Percentiles rank a stretch among this genome's conserved stretches.
phyloP scores from a whole-genome alignment of 2,888 invertebrate genomes.

The Cerceris ruficornis region DNA sequence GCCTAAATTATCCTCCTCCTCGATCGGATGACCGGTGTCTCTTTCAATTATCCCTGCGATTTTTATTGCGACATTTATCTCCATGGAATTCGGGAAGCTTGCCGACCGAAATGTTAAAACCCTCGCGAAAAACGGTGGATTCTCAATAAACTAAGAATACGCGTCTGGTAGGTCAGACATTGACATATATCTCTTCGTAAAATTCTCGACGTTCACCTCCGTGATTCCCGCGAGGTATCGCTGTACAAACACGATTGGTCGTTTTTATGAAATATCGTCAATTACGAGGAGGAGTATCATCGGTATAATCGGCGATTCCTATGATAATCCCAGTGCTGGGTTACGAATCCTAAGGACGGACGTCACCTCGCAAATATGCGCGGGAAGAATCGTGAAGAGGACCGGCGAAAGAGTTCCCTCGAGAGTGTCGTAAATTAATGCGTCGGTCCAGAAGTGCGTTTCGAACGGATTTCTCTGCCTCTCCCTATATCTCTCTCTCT shows the following conservation, averaged over 20 bases:
- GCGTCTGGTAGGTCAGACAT: neutral
- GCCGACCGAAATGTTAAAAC: neutral
- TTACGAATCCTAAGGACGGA: slow-evolving; percentile 30
- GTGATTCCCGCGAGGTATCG: slow-evolving; percentile 25
- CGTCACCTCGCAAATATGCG: slow-evolving; percentile 63
- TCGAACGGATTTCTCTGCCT: neutral
- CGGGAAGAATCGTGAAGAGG: slow-evolving; percentile 2
- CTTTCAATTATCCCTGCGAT: neutral
- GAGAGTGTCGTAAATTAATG: slow-evolving; percentile 66
- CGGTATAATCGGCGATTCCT: slow-evolving; percentile 44
- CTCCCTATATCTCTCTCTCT: neutral
- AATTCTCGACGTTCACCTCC: slow-evolving; percentile 3
- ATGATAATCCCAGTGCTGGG: slow-evolving; percentile 37
- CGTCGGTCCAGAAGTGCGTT: slow-evolving; percentile 39
- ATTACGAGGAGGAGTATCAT: slow-evolving; percentile 26
- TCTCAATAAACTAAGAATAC: neutral
- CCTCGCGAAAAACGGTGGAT: too few species aligned
- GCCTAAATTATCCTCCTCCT: too few species aligned
- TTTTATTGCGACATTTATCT: neutral
- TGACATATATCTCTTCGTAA: neutral
- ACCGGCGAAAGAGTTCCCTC: slow-evolving; percentile 18
- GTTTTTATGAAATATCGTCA: slow-evolving; percentile 48
- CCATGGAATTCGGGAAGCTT: neutral
- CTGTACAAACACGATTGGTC: slow-evolving; percentile 43
- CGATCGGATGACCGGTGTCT: neutral